Percentiles rank a stretch among this genome's conserved stretches.
Evolutionary conservation across 2,888 invertebrate genomes (phyloP).

Genomic region (Orchestes rusci): DNA sequence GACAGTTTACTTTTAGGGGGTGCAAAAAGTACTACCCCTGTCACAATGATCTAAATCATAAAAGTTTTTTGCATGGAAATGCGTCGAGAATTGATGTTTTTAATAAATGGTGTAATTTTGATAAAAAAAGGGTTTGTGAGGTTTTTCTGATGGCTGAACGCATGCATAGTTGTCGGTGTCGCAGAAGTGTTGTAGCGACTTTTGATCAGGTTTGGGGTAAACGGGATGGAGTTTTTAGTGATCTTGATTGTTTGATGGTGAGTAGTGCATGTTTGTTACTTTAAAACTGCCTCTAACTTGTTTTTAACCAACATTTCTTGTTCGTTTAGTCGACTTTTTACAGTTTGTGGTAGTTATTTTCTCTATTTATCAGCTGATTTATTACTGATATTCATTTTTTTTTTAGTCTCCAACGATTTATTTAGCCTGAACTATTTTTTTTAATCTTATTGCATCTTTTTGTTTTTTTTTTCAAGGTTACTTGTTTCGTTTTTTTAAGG

Average conservation of each 20-base stretch:
- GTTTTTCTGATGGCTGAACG: slow-evolving; percentile 36
- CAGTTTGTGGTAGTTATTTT: neutral
- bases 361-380: too few relatives aligned
- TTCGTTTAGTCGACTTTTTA: neutral
- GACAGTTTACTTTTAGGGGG: slow-evolving; percentile 41
- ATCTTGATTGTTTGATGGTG: slow-evolving; percentile 7
- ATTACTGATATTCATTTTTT: too few relatives aligned
- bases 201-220: slow-evolving; percentile 21
- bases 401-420: too few relatives aligned
- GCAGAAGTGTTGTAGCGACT: slow-evolving; percentile 11
- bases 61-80: slow-evolving; percentile 33
- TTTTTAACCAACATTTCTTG: too few relatives aligned
- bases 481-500: too few relatives aligned
- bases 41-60: slow-evolving; percentile 22
- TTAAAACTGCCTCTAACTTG: too few relatives aligned
- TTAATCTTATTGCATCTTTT: too few relatives aligned
- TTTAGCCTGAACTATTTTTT: too few relatives aligned
- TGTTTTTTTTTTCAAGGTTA: too few relatives aligned
- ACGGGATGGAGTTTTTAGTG: slow-evolving; percentile 7
- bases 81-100: too few relatives aligned
- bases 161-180: too few relatives aligned
- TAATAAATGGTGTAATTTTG: slow-evolving; percentile 24
- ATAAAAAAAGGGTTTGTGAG: slow-evolving; percentile 22
- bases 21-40: slow-evolving; percentile 40
- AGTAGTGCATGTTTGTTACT: slow-evolving; percentile 2